phyloP scores from a whole-genome alignment of 1,140 invertebrate genomes.

The Diabrotica undecimpunctata region DNA sequence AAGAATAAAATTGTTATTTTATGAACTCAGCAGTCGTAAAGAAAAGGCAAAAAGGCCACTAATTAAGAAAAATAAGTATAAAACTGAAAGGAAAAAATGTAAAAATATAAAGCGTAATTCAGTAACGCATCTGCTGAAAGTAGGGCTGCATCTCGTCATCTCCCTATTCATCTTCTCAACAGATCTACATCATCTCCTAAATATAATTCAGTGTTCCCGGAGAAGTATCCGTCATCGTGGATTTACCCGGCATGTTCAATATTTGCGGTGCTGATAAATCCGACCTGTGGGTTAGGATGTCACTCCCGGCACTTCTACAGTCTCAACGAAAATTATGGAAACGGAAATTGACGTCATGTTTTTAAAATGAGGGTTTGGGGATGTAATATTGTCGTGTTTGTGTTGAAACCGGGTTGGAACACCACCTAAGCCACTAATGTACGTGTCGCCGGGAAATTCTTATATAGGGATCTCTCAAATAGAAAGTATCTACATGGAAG shows the following conservation, averaged over 20 bases:
- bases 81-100: too few relatives aligned
- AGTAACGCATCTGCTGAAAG: too few relatives aligned
- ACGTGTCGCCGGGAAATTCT: neutral
- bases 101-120: too few relatives aligned
- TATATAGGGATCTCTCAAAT: neutral
- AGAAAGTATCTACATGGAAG: too few relatives aligned
- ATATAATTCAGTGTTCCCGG: constrained; percentile 10
- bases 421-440: neutral
- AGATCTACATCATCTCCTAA: constrained; percentile 4
- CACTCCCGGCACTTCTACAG: constrained; percentile 3
- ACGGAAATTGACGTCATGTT: constrained; percentile 1
- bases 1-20: too few relatives aligned
- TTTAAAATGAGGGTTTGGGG: neutral
- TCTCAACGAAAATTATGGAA: constrained; percentile 2
- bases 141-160: neutral
- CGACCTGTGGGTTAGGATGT: constrained; percentile 8
- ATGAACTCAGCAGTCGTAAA: too few relatives aligned
- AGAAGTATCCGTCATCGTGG: constrained; percentile 9
- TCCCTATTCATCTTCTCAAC: neutral
- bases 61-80: too few relatives aligned
- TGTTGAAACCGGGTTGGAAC: neutral
- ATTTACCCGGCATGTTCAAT: constrained; percentile 8
- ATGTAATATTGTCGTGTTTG: constrained; percentile 2
- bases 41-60: too few relatives aligned
- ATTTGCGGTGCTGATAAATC: constrained; percentile 12